Evolutionary conservation across 2,113 vertebrate species (phyloP).

Genomic region (Takifugu flavidus): DNA sequence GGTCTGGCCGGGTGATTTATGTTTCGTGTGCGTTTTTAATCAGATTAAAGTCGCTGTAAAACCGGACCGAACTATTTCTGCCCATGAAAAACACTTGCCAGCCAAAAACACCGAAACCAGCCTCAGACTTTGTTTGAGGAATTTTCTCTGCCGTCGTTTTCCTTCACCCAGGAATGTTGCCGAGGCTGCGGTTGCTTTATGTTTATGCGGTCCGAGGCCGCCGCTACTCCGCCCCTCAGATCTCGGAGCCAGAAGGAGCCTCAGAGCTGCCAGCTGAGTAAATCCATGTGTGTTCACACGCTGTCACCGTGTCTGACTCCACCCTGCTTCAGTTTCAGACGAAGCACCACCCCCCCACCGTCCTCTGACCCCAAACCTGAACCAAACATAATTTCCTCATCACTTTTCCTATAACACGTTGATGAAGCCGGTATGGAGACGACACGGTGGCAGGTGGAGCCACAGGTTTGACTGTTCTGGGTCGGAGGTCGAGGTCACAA

Average conservation of each 20-base stretch:
- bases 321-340: slow-evolving; percentile 26
- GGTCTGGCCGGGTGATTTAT: not conserved
- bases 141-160: slow-evolving; percentile 27
- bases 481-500: slow-evolving; percentile 57
- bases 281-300: slow-evolving; percentile 49
- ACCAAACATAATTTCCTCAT: too few species aligned
- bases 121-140: slow-evolving; percentile 7
- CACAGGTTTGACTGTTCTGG: slow-evolving; percentile 9
- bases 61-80: not conserved
- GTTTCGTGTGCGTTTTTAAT: not conserved
- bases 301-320: slow-evolving; percentile 64
- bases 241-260: slow-evolving; percentile 1
- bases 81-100: not conserved
- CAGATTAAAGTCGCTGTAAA: slow-evolving; percentile 19
- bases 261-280: slow-evolving; percentile 55
- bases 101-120: slow-evolving; percentile 19
- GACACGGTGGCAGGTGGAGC: slow-evolving; percentile 55
- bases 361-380: not conserved
- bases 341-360: slow-evolving; percentile 17
- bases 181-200: slow-evolving; percentile 44
- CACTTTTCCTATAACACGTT: too few species aligned
- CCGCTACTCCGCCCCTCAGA: slow-evolving; percentile 10
- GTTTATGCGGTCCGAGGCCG: slow-evolving; percentile 40
- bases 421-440: not conserved
- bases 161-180: slow-evolving; percentile 47